Evolutionary conservation across 2,113 vertebrate genomes (phyloP), one percentile per base, ranked within the genome.

Genomic region (Candoia aspera): DNA sequence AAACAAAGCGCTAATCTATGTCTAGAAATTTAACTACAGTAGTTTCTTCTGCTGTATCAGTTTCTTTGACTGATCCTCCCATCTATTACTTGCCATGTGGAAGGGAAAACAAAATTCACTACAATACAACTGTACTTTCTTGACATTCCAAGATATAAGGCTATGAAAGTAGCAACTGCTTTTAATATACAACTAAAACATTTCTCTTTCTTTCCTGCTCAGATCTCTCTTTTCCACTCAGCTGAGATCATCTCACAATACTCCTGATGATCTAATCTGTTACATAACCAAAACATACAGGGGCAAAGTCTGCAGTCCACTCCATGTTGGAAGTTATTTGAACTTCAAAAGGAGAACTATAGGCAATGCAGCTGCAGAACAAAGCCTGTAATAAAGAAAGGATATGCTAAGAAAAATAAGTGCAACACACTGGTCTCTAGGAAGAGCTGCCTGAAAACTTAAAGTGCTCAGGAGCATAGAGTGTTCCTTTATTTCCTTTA

Each of bases 231-330:
- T 92, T 92, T 92, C 91, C 91, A 85, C 87, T 92, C 73, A 64
- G 87, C 42, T 92, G 87, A 92, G 91, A 92, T 92, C 91, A 92
- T 92, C 87, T 89, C 73, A 89, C 58, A 85, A 54, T 33, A 46
- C n/a, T 92, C 46, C 33, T 89, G n/a, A 88, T 92, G 91, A 92
- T 89, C 87, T 92, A 89, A 92, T 92, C 87, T 92, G 79, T 92
- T 92, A 92, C 87, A 92, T 92, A 92, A 92, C 73, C 73, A 92
- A 92, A 92, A 92, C 91, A 92, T 87, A 92, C 79, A 89, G 91
- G 89, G 58, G 87, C 87, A 92, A 89, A 92, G 79, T 92, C 87
- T 92, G 87, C 91, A 85, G 91, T 89, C 91, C 91, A 92, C 91
- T 92, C 79, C 62, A 59, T 64, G 91, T 59, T 92, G 91, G 91